Conservation (phyloP, 2,888 invertebrate genomes). For the Lasioglossum figueresi region DNA sequence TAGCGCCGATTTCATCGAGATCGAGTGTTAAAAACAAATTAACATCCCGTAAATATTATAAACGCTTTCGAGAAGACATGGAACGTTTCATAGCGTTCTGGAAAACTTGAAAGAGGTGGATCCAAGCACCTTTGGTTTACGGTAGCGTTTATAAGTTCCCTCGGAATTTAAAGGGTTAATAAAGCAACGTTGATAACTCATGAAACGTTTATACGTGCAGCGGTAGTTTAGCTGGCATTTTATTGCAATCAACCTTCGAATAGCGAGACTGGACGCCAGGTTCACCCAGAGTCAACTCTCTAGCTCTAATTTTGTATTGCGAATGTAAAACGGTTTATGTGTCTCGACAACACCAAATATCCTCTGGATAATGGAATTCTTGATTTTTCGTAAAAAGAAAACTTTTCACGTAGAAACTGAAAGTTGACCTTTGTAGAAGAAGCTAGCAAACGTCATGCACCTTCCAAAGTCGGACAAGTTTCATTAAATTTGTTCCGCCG, state of each 20-base stretch:
- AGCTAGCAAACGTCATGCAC: too few species aligned
- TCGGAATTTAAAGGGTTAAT: background rate
- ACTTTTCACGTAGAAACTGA: too few species aligned
- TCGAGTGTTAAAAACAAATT: too few species aligned
- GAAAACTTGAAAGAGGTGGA: background rate
- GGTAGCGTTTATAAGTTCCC: background rate
- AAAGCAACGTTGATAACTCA: background rate
- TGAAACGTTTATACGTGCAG: background rate
- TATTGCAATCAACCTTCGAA: background rate
- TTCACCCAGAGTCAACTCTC: background rate
- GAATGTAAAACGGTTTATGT: background rate
- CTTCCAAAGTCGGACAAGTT: too few species aligned
- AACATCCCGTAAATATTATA: background rate
- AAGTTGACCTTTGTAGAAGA: too few species aligned
- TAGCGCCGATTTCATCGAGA: background rate
- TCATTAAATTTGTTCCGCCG: too few species aligned
- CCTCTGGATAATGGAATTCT: background rate
- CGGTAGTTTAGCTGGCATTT: background rate
- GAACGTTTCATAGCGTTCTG: background rate
- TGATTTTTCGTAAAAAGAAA: background rate
- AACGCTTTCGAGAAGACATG: background rate
- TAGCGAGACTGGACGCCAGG: background rate
- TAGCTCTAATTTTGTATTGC: background rate
- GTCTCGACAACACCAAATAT: background rate
- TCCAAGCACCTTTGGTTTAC: background rate